These are phyloP conservation scores for Frankliniella intonsa DNA, from an alignment of 2,888 invertebrate genomes.

Conservation along the genomic window DNA sequence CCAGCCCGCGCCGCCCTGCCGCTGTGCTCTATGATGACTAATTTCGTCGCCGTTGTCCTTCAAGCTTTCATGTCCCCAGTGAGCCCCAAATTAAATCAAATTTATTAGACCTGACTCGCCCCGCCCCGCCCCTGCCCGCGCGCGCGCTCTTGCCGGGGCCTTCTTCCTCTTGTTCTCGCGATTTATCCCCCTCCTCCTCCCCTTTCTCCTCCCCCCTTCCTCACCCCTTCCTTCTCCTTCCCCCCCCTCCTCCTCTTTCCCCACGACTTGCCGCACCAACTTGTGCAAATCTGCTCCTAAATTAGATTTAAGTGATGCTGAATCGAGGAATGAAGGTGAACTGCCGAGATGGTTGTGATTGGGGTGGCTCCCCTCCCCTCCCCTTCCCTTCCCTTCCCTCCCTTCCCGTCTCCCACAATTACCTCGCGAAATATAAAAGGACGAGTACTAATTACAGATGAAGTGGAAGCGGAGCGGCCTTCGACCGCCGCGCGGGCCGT, in stretches of 20 bases:
- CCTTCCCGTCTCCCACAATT: no score
- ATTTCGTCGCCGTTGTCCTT: constrained; percentile 5
- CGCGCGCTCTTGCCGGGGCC: neutral
- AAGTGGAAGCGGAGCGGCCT: no score
- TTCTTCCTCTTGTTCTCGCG: neutral
- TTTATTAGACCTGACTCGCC: neutral
- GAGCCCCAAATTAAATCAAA: constrained; percentile 6
- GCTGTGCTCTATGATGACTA: neutral
- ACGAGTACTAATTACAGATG: no score
- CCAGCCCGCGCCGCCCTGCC: neutral
- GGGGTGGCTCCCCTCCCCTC: no score
- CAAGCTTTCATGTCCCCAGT: constrained; percentile 10
- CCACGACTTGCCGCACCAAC: neutral
- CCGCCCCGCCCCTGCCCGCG: neutral
- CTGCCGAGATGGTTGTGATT: no score
- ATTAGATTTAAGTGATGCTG: neutral
- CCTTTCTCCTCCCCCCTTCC: neutral
- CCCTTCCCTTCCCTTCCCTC: no score
- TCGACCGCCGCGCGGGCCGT: no score
- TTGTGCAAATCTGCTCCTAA: neutral
- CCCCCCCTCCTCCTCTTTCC: no score
- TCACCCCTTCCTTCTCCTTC: no score
- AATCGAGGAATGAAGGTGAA: no score
- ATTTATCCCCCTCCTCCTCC: neutral
- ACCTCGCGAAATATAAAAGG: no score